Percentiles rank a stretch among this genome's conserved stretches.
Evolutionary conservation across 2,888 invertebrate species (phyloP).

Genomic region (Phlogophora meticulosa): DNA sequence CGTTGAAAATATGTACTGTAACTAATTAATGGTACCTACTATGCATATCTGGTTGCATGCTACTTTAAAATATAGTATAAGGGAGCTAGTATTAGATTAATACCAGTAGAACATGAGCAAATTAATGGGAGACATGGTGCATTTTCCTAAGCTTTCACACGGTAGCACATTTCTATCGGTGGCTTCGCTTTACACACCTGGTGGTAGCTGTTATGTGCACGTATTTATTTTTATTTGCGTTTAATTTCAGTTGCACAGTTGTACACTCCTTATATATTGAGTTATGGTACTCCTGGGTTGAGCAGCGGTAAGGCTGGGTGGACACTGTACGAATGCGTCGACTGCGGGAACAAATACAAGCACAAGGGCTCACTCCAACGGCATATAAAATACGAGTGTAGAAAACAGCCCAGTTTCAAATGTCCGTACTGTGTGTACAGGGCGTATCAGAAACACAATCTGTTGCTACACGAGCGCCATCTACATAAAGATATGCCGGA

Average conservation of each 20-base stretch:
- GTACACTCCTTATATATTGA: slow-evolving; percentile 91
- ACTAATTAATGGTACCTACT: slow-evolving; percentile 65
- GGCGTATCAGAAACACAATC: slow-evolving; percentile 93
- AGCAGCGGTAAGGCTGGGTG: slow-evolving; percentile 86
- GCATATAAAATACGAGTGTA: slow-evolving; percentile 95
- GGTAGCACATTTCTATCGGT: slow-evolving; percentile 82
- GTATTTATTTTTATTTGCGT: slow-evolving; percentile 90
- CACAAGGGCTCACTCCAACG: slow-evolving; percentile 95
- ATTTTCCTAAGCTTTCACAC: slow-evolving; percentile 86
- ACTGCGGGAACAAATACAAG: slow-evolving; percentile 96
- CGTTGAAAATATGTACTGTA: slow-evolving; percentile 52
- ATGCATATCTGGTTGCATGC: slow-evolving; percentile 80
- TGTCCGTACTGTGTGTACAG: slow-evolving; percentile 93
- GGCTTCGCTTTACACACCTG: slow-evolving; percentile 84
- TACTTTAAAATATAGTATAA: slow-evolving; percentile 70
- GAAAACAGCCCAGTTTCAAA: slow-evolving; percentile 93
- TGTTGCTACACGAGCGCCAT: slow-evolving; percentile 90
- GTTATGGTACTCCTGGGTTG: slow-evolving; percentile 87
- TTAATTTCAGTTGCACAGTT: slow-evolving; percentile 91
- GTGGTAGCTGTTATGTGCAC: slow-evolving; percentile 87
- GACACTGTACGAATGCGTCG: slow-evolving; percentile 92
- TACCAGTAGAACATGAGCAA: slow-evolving; percentile 78
- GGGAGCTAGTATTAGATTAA: slow-evolving; percentile 72
- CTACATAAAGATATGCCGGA: slow-evolving; percentile 90
- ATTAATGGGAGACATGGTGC: slow-evolving; percentile 91